These are phyloP conservation scores for Cylas formicarius DNA, from an alignment of 1,140 invertebrate genomes.

Conservation along the genomic window DNA sequence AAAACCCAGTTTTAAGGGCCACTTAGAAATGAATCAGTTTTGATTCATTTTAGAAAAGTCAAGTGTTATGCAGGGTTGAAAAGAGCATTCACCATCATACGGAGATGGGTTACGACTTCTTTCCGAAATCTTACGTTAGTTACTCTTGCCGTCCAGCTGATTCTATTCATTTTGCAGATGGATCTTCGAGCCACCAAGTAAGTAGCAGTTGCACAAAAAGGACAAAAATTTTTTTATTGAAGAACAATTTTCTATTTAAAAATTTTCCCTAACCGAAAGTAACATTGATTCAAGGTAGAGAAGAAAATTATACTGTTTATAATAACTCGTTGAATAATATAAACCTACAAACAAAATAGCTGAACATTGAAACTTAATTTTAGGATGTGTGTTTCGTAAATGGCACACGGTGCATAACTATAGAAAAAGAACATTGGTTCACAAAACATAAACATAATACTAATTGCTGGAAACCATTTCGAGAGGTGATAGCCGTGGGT, in stretches of 20 bases:
- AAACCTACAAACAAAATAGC: neutral
- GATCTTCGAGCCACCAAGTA: slow-evolving; percentile 9
- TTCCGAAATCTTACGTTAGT: slow-evolving; percentile 19
- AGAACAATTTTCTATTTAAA: neutral
- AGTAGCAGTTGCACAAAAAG: slow-evolving; percentile 8
- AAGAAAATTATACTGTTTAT: no score
- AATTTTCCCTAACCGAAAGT: neutral
- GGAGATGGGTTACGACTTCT: slow-evolving; percentile 23
- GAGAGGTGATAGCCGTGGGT: slow-evolving; percentile 20
- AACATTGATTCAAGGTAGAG: neutral
- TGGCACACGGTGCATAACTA: slow-evolving; percentile 17
- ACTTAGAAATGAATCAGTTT: no score
- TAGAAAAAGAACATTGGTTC: slow-evolving; percentile 19
- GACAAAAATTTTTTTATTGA: neutral
- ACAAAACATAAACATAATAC: slow-evolving; percentile 17
- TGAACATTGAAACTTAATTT: slow-evolving; percentile 9
- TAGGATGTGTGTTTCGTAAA: slow-evolving; percentile 16
- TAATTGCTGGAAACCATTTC: slow-evolving; percentile 21
- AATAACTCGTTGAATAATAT: no score
- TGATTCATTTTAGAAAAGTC: slow-evolving; percentile 27
- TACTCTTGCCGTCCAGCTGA: slow-evolving; percentile 19
- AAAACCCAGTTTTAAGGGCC: no score
- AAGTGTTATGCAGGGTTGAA: slow-evolving; percentile 19
- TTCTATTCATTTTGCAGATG: slow-evolving; percentile 4
- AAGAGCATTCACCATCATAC: slow-evolving; percentile 14